Conservation (phyloP, 2,113 vertebrate genomes). For the Hoplias malabaricus region DNA sequence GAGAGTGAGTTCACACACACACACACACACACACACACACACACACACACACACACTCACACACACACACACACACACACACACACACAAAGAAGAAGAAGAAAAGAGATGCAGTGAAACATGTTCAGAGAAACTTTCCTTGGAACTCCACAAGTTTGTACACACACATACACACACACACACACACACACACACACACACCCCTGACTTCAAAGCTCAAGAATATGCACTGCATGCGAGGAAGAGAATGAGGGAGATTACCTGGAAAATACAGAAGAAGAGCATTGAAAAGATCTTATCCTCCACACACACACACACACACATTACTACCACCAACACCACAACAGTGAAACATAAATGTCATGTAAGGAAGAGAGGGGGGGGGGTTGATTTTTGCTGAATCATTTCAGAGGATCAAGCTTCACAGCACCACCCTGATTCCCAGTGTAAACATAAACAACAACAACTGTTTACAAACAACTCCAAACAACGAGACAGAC, state of each 20-base stretch:
- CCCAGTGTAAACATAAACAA: neutral
- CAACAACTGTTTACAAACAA: neutral
- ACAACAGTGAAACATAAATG: too few relatives aligned
- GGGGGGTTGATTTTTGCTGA: too few relatives aligned
- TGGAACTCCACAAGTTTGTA: neutral
- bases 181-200: too few relatives aligned
- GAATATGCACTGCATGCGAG: neutral
- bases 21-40: neutral
- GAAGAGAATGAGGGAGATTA: neutral
- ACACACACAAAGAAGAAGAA: too few relatives aligned
- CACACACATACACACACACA: too few relatives aligned
- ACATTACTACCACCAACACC: too few relatives aligned
- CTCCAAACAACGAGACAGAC: neutral
- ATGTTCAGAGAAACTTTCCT: conserved; percentile 24
- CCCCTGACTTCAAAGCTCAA: neutral
- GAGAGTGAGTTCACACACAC: conserved; percentile 68
- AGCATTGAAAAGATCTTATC: neutral
- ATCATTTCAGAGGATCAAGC: too few relatives aligned
- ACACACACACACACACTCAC: neutral
- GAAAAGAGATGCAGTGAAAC: conserved; percentile 31
- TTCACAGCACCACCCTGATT: too few relatives aligned
- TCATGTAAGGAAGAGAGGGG: too few relatives aligned
- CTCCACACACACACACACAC: neutral
- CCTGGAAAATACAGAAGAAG: conserved; percentile 45
- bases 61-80: neutral